A percentile compares a stretch with the other conserved stretches of the same genome.
Evolutionary conservation across 2,797 vertebrate species (phyloP).

Genomic region (Lates japonicus): DNA sequence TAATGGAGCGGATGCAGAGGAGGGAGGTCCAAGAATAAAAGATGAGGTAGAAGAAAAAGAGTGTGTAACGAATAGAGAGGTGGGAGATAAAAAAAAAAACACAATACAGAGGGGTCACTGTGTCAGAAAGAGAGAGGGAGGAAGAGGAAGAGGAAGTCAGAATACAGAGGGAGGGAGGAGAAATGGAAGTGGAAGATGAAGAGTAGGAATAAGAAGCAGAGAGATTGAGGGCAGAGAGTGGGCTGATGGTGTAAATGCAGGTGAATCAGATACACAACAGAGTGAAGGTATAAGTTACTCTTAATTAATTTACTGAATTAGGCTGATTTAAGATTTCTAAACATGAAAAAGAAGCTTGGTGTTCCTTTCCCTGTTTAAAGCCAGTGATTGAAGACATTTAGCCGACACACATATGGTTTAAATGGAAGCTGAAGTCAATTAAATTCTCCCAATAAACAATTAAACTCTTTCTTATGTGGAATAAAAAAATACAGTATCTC

Average conservation of each 20-base stretch:
- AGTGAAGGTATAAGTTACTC: too few relatives aligned
- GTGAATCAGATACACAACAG: neutral
- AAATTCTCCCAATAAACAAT: too few relatives aligned
- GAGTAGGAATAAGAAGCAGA: neutral
- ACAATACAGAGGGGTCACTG: neutral
- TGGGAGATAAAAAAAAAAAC: neutral
- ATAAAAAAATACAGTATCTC: too few relatives aligned
- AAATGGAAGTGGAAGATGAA: neutral
- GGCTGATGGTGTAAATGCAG: neutral
- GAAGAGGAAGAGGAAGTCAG: conserved; percentile 4
- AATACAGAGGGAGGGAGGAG: neutral
- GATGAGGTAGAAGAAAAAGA: neutral
- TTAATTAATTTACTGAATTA: neutral
- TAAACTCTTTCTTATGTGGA: too few relatives aligned
- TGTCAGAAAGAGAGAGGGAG: neutral
- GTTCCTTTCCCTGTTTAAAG: too few relatives aligned
- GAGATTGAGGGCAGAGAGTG: neutral
- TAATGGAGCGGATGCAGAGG: neutral
- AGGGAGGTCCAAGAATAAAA: neutral
- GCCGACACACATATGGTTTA: too few relatives aligned
- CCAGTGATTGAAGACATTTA: too few relatives aligned
- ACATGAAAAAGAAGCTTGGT: too few relatives aligned
- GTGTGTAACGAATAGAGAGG: neutral
- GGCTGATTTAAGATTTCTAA: too few relatives aligned
- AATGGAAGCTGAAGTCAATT: too few relatives aligned